phyloP scores from a whole-genome alignment of 2,797 vertebrate genomes.

The Parauchenoglanis ngamensis region DNA sequence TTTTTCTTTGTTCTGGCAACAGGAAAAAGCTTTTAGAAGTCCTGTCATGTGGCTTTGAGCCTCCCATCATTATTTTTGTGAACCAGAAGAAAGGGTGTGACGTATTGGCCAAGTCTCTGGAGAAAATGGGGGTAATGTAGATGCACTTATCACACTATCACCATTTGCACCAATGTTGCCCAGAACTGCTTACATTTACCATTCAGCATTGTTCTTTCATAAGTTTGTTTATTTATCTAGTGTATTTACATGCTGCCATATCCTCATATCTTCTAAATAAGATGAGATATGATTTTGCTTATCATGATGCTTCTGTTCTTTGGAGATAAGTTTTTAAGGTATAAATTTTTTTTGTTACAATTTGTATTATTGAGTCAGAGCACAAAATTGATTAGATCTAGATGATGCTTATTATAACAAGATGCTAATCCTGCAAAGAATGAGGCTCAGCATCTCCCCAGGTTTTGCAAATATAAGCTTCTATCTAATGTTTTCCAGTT shows the following conservation, averaged over 20 bases:
- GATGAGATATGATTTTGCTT: neutral
- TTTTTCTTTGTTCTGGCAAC: conserved; percentile 24
- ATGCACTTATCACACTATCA: neutral
- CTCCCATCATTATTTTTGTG: conserved; percentile 98
- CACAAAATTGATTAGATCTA: neutral
- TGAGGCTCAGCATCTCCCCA: neutral
- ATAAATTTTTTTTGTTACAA: neutral
- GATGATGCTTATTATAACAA: neutral
- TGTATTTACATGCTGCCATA: neutral
- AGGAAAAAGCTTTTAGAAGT: conserved; percentile 97
- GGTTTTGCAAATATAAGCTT: neutral
- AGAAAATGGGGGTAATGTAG: conserved; percentile 93
- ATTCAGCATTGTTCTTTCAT: neutral
- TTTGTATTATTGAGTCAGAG: neutral
- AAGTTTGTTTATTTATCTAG: neutral
- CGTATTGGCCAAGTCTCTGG: conserved; percentile 95
- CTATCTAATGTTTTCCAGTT: neutral
- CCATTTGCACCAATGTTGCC: neutral
- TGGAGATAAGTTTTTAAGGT: neutral
- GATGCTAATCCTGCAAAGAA: neutral
- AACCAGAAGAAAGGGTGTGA: conserved; percentile 99
- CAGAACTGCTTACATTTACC: neutral
- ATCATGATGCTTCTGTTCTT: neutral
- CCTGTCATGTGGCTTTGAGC: conserved; percentile 91
- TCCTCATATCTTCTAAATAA: neutral